Percentiles rank a stretch among this genome's conserved stretches.
These are phyloP conservation scores for Onychomys torridus DNA, from an alignment of 2,797 vertebrate species.

Conservation along the genomic window DNA sequence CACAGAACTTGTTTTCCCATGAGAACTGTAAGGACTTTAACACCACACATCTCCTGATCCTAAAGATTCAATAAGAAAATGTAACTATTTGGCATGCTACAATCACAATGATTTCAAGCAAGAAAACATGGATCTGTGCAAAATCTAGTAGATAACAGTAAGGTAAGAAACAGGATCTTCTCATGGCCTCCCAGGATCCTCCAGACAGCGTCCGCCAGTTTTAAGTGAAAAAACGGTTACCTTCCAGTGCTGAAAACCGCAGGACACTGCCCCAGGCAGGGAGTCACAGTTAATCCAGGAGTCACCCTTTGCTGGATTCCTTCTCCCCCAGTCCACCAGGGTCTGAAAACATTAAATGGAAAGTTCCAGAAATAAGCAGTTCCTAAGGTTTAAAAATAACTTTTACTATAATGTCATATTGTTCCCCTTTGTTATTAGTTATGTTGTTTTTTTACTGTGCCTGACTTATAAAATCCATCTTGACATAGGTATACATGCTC, in stretches of 20 bases:
- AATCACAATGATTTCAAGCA: background rate
- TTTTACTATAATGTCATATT: background rate
- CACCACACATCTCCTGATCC: background rate
- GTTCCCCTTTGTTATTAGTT: background rate
- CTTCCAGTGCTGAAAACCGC: background rate
- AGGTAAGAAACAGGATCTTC: background rate
- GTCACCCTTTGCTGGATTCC: background rate
- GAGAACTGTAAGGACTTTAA: background rate
- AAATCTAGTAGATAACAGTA: background rate
- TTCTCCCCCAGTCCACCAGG: background rate
- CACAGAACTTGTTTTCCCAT: background rate
- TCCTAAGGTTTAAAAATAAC: background rate
- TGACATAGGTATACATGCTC: background rate
- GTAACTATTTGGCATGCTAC: background rate
- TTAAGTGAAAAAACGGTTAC: background rate
- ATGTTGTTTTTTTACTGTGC: background rate
- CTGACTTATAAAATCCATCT: background rate
- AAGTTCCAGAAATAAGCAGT: background rate
- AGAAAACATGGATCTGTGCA: background rate
- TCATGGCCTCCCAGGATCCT: background rate
- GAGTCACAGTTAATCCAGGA: background rate
- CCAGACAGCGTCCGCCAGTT: background rate
- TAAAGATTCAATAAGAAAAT: constrained; percentile 6
- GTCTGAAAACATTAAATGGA: background rate
- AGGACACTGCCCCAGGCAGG: background rate